Conservation (phyloP, 2,888 invertebrate genomes). For the Thymelicus sylvestris region DNA sequence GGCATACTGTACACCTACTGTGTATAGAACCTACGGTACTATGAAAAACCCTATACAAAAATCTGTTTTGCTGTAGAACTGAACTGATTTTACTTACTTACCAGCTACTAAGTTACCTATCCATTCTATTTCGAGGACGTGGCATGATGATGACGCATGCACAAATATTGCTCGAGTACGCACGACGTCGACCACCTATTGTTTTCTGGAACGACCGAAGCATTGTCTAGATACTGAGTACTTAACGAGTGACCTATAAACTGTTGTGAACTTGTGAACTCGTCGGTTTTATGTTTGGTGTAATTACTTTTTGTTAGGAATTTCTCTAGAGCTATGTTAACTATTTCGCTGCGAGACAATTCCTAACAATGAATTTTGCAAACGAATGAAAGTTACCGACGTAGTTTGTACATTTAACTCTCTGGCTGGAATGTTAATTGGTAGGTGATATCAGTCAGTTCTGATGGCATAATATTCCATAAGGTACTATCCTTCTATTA, state of each 20-base stretch:
- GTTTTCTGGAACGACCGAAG: constrained; percentile 4
- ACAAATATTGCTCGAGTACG: constrained; percentile 1
- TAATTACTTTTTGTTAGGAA: neutral
- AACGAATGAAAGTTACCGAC: neutral
- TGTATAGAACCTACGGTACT: no score
- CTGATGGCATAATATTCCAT: no score
- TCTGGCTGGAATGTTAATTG: no score
- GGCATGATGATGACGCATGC: constrained; percentile 15
- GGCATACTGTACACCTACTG: no score
- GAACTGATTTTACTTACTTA: no score
- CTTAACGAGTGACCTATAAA: constrained; percentile 16
- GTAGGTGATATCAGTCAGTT: no score
- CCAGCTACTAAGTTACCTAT: neutral
- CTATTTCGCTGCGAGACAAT: no score
- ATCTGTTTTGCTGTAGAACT: no score
- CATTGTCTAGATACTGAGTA: constrained; percentile 5
- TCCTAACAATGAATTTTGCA: neutral
- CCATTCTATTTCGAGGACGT: neutral
- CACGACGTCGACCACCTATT: constrained; percentile 19
- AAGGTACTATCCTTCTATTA: no score
- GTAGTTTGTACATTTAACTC: no score
- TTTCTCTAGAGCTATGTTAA: no score
- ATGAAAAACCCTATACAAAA: no score
- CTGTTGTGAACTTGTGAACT: constrained; percentile 2
- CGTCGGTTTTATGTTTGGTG: constrained; percentile 6